These are phyloP conservation scores for Ginglymostoma cirratum DNA, from an alignment of 2,113 vertebrate species.

Conservation along the genomic window DNA sequence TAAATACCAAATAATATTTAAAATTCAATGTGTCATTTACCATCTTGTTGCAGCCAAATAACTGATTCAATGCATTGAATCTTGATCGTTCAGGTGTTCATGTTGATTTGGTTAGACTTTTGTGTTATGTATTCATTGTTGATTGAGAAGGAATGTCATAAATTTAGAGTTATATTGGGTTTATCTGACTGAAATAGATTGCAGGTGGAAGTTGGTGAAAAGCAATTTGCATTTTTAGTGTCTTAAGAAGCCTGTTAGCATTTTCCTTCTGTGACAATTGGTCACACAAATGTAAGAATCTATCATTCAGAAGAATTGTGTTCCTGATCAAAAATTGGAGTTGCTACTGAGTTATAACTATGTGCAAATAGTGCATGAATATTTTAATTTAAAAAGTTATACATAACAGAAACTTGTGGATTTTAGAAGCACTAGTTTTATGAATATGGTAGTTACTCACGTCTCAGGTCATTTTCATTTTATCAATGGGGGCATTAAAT, in stretches of 20 bases:
- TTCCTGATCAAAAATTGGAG: neutral
- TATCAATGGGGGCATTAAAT: neutral
- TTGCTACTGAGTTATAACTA: neutral
- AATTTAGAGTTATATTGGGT: slow-evolving; percentile 13
- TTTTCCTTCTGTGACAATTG: neutral
- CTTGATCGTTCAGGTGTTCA: neutral
- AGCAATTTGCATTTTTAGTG: slow-evolving; percentile 34
- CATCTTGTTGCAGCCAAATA: neutral
- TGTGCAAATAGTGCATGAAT: neutral
- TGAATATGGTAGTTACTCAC: no score
- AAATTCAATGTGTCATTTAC: neutral
- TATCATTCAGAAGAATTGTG: neutral
- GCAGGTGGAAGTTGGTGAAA: slow-evolving; percentile 20
- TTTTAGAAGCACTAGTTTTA: neutral
- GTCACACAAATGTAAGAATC: neutral
- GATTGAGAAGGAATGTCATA: slow-evolving; percentile 7
- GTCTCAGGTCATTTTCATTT: neutral
- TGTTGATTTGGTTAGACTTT: slow-evolving; percentile 25
- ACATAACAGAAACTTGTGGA: neutral
- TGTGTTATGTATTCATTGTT: slow-evolving; percentile 28
- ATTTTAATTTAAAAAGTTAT: slow-evolving; percentile 33
- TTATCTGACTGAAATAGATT: slow-evolving; percentile 26
- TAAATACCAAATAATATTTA: slow-evolving; percentile 12
- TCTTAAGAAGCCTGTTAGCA: slow-evolving; percentile 9
- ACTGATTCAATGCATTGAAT: slow-evolving; percentile 14